Percentiles rank a stretch among this genome's conserved stretches.
Conservation (phyloP, 2,113 vertebrate species). For the Mormoops blainvillei region DNA sequence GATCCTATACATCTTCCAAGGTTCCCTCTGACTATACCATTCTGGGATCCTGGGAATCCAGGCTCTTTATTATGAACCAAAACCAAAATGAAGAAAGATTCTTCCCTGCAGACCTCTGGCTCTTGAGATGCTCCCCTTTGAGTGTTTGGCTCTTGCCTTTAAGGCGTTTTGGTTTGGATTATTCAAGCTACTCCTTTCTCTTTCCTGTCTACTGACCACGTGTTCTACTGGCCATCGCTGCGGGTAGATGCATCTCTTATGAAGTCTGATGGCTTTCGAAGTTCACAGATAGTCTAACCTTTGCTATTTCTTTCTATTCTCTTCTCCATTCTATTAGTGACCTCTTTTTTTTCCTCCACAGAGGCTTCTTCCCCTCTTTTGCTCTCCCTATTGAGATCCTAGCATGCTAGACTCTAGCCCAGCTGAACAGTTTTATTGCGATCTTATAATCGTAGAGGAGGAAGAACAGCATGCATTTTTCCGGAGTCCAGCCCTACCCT, state of each 20-base stretch:
- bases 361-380: not conserved
- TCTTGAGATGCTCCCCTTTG: not conserved
- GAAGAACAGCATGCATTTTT: not conserved
- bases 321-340: not conserved
- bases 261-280: not conserved
- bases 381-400: constrained; percentile 17
- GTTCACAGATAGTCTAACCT: not conserved
- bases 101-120: not conserved
- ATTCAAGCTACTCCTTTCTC: not conserved
- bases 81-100: not conserved
- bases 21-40: not conserved
- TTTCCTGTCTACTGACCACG: not conserved
- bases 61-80: not conserved
- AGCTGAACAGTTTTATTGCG: constrained; percentile 18
- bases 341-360: not conserved
- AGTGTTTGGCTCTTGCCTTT: not conserved
- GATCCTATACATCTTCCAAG: not conserved
- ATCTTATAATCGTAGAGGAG: constrained; percentile 23
- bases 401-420: not conserved
- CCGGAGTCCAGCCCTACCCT: not conserved
- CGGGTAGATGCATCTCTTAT: not conserved
- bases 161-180: not conserved
- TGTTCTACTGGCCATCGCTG: not conserved
- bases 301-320: not conserved
- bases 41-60: not conserved